Base-by-base conservation (phyloP, 2,888 invertebrate genomes). In the Drosophila macrospina region DNA sequence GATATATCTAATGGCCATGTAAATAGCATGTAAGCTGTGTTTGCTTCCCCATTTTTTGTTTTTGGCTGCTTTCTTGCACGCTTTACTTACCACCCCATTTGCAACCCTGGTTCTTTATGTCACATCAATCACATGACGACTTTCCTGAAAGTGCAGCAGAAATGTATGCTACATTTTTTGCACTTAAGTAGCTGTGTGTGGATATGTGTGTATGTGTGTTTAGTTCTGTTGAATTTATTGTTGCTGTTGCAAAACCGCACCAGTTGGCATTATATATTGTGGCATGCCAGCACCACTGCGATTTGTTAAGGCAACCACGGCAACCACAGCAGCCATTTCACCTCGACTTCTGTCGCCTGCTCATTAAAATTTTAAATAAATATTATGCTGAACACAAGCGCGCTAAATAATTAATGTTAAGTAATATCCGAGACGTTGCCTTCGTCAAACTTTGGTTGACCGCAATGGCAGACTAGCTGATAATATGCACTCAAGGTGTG, bases 301-400 rank as follows among this genome's bases (percentile, higher is more conserved):
- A 84, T 69, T 83, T 83, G 81, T 86, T 76, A 84, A 68, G 65
- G 59, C 57, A 82, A 77, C 83, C 71, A 65, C 63, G 61, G 68
- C 67, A 60, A 28, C 28, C 47, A 13, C 4, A 26, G 55, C 41
- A 41, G 16, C 15, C 59, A 63, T 36, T 67, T 52, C 51, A 60
- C 61, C 52, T 62, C 55, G 71, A 68, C 64, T 74, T 56, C 56
- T 69, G 79, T 72, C 70, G 60, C 52, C 52, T 64, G 74, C 86
- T 80, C 84, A 88, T 80, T 86, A 86, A 75, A 84, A 80, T 84
- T 83, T 70, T 55, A 78, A 74, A 83, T 74, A 75, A 79, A 88
- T 83, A 78, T 80, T 69, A 50, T 70, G 67, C 41, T 36, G 7
- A 16, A 37, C 55, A 44, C 54, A 60, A 28, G 51, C 39, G 76